Evolutionary conservation across 2,113 vertebrate genomes (phyloP), one percentile per base, ranked within the genome.

Genomic region (Recurvirostra avosetta): DNA sequence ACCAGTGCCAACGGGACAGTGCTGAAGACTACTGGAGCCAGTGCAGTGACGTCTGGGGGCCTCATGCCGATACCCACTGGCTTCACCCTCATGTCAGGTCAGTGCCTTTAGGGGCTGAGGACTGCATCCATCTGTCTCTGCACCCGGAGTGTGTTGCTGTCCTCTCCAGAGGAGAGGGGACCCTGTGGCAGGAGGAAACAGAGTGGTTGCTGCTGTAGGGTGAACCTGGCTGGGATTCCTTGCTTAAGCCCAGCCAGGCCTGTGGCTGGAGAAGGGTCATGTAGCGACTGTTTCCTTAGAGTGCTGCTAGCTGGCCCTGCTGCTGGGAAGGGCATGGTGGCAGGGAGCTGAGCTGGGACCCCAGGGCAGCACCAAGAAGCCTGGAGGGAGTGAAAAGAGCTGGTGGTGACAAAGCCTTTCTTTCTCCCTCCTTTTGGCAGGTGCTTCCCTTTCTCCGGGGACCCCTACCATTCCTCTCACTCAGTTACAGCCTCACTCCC

Each of bases 51-150:
- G 52, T 98, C 99, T 1, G 98, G 99, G 72, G 98, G 99, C 58
- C 98, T 99, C 94, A 99, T 99, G 99, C 99, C 99, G 82, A 98
- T 99, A 89, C 99, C 99, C 68, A 75, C 99, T 3, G 98, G 99
- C 96, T 99, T 99, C 97, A 99, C 99, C 30, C 99, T 99, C 97
- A 99, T 99, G 99, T 98, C 99, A 89, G 99, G 99, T 99, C 98
- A 89, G 98, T 98, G 85, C 63, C 8, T 29, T 27, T 32, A n/a
- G 53, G 76, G 56, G 14, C 38, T 22, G 81, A 76, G 68, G 70
- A 5, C 52, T 68, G 23, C 12, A 12, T 45, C 65, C 2, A 0
- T 75, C 58, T 2, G 0, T 49, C 49, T 40, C 25, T 15, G 40
- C 9, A 6, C 61, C 16, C 3, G 21, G 52, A 61, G n/a, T 0